Conservation (phyloP, 2,888 invertebrate genomes). For the Tortricodes alternella region DNA sequence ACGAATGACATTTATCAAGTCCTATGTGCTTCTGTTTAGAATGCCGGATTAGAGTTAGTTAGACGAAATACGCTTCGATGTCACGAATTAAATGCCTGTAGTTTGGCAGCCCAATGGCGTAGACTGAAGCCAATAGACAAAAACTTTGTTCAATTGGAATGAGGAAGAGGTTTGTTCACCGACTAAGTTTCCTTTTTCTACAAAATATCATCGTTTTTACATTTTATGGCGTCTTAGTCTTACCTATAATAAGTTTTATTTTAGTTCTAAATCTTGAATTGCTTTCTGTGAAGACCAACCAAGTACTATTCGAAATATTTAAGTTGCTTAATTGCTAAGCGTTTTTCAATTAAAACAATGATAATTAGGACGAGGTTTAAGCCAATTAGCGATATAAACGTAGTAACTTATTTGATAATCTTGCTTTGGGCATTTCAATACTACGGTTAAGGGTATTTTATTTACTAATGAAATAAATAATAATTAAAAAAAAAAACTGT, state of each 20-base stretch:
- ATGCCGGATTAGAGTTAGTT: slow-evolving; percentile 17
- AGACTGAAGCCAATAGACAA: neutral
- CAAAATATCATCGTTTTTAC: too few relatives aligned
- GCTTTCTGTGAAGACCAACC: neutral
- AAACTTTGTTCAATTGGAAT: too few relatives aligned
- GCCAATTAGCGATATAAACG: neutral
- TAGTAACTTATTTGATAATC: neutral
- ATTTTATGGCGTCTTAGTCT: too few relatives aligned
- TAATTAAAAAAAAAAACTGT: too few relatives aligned
- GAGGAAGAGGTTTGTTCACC: too few relatives aligned
- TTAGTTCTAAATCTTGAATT: too few relatives aligned
- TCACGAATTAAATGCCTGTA: neutral
- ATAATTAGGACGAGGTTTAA: neutral
- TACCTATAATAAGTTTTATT: too few relatives aligned
- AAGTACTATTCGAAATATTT: neutral
- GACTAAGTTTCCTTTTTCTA: too few relatives aligned
- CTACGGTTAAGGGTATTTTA: too few relatives aligned
- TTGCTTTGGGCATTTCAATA: too few relatives aligned
- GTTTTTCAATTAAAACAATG: neutral
- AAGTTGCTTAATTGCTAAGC: neutral
- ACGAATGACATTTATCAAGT: slow-evolving; percentile 34
- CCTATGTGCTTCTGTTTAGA: slow-evolving; percentile 32
- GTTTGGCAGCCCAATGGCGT: neutral
- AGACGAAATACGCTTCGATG: neutral
- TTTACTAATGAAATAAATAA: too few relatives aligned